A percentile compares a stretch with the other conserved stretches of the same genome.
Evolutionary conservation across 2,797 vertebrate genomes (phyloP).

Genomic region (Lindbergichthys nudifrons): DNA sequence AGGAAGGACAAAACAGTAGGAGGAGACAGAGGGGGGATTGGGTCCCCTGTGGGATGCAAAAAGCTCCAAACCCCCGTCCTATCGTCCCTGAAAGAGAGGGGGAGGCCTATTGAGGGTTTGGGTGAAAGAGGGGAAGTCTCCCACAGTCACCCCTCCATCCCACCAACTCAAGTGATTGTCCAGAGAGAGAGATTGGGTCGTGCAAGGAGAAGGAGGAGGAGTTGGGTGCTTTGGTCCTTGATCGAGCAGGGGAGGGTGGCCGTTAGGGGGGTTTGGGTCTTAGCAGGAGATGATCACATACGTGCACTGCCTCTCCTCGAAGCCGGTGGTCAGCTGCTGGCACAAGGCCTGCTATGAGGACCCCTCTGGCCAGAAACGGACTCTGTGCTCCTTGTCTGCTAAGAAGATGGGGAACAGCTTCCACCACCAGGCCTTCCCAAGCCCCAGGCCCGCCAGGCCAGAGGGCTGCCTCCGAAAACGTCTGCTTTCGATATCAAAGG

Average conservation of each 20-base stretch:
- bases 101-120: slow-evolving; percentile 55
- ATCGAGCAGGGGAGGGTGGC: slow-evolving; percentile 60
- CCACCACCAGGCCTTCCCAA: slow-evolving; percentile 64
- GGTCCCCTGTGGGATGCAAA: slow-evolving; percentile 76
- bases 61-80: slow-evolving; percentile 63
- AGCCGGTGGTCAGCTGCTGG: slow-evolving; percentile 87
- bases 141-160: slow-evolving; percentile 40
- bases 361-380: slow-evolving; percentile 76
- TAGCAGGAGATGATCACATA: slow-evolving; percentile 87
- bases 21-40: slow-evolving; percentile 60
- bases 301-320: slow-evolving; percentile 85
- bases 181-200: slow-evolving; percentile 41
- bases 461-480: slow-evolving; percentile 83
- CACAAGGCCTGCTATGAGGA: slow-evolving; percentile 85
- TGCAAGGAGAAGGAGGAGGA: slow-evolving; percentile 41
- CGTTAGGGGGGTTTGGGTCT: slow-evolving; percentile 60
- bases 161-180: slow-evolving; percentile 56
- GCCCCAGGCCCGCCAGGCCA: slow-evolving; percentile 68
- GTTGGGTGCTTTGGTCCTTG: slow-evolving; percentile 49
- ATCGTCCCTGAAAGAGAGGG: slow-evolving; percentile 56
- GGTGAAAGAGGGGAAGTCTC: slow-evolving; percentile 51
- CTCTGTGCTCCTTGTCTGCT: slow-evolving; percentile 70
- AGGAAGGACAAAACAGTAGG: slow-evolving; percentile 72
- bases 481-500: slow-evolving; percentile 83
- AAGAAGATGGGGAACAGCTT: slow-evolving; percentile 86